phyloP scores from a whole-genome alignment of 1,140 invertebrate genomes.

The Lordiphosa collinella region DNA sequence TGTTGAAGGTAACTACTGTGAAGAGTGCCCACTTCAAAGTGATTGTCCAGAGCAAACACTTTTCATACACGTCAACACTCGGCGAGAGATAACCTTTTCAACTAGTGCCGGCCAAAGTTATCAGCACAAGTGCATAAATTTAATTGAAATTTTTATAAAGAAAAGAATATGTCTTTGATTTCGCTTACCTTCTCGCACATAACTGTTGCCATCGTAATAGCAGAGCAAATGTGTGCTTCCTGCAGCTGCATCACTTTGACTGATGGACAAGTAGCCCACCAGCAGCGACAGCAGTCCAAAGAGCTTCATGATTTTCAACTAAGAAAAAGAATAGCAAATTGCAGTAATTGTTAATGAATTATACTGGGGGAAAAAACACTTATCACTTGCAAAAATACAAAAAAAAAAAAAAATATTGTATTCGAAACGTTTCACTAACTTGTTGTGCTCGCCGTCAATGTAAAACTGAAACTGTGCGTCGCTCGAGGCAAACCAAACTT shows the following conservation, averaged over 20 bases:
- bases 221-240: conserved; percentile 82
- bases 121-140: neutral
- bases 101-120: neutral
- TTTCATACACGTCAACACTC: neutral
- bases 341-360: conserved; percentile 8
- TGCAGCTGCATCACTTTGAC: conserved; percentile 52
- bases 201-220: conserved; percentile 85
- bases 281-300: conserved; percentile 63
- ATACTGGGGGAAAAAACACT: neutral
- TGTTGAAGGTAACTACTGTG: neutral
- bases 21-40: neutral
- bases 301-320: conserved; percentile 57
- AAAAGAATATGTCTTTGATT: neutral
- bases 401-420: conserved; percentile 29
- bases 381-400: conserved; percentile 8
- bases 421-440: conserved; percentile 45
- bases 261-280: conserved; percentile 66
- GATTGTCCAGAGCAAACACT: too few species aligned
- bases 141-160: neutral
- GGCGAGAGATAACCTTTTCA: conserved; percentile 30
- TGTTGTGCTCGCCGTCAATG: conserved; percentile 64
- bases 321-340: neutral
- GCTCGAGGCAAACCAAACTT: conserved; percentile 46
- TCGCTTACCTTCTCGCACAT: conserved; percentile 84
- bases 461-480: conserved; percentile 63